Evolutionary conservation across 2,113 vertebrate species (phyloP), one percentile per base, ranked within the genome.

Genomic region (Sialia sialis): DNA sequence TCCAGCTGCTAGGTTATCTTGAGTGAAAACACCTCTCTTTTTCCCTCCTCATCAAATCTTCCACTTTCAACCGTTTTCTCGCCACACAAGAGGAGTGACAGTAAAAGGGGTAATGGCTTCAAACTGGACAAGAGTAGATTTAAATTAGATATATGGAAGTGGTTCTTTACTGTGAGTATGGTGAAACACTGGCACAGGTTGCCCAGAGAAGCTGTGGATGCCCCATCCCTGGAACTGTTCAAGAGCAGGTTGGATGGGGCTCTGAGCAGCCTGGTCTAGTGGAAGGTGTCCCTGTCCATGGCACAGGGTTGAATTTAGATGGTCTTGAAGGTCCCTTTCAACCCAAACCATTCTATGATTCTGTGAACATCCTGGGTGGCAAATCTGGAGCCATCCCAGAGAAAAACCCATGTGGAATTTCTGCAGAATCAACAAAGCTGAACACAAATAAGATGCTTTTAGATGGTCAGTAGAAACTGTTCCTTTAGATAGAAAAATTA

Each of bases 221-320:
- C 39, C 11, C 11, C 25, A 46, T 54, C 13, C 9, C 9, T 89
- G 29, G 9, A 30, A 67, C 7, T 59, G 23, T 34, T 38, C 29
- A 46, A 44, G 20, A 16, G 13, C 27, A 44, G 23, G 10, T 16
- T 74, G 13, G 23, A 46, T 46, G 29, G n/a, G 8, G 16, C 18
- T 30, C 8, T 16, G 52, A 44, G 16, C 2, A 66, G 17, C 32
- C 44, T 81, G 38, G 16, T 0, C 0, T 39, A 34, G 22, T 39
- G n/a, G 46, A 67, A 67, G 9, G 11, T 26, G 19, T 20, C 27
- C 44, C 19, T 81, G 38, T 16, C 23, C 8, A 10, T 10, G 23
- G 20, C 23, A 59, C 8, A 7, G 16, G 10, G 2, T 16, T 60
- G 22, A 5, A 74, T n/a, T 15, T 3, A 36, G 13, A 30, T 59